Base-by-base conservation (phyloP, 2,113 vertebrate genomes). In the Accipiter cooperii region DNA sequence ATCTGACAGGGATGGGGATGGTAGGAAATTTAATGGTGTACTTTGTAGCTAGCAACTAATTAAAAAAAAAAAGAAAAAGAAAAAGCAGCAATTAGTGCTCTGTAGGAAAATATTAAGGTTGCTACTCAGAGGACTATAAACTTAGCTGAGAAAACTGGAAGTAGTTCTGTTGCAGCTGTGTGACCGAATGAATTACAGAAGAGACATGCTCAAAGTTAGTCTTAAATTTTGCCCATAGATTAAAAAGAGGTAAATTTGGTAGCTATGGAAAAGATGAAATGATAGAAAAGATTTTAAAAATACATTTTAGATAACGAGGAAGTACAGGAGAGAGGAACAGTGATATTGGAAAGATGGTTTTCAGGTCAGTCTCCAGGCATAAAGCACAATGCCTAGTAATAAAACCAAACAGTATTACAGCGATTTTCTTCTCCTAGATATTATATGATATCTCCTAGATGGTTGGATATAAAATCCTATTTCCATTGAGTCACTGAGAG, bases 331-430 rank as follows among this genome's bases (percentile, higher is more conserved):
- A 92, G 64, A 94, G 61, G 64, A 96, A 68, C 25, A 47, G 31
- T 58, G 77, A 82, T 94, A 94, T 44, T 85, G 73, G 81, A 89
- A 92, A 34, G 6, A 85, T 34, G 34, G 44, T 68, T 95, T 95
- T 93, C 70, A 95, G 87, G 58, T 93, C 84, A 95, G 77, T 82
- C 66, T 96, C 21, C 47, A 95, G 78, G 68, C 66, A 87, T 91
- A 92, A 96, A 97, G 81, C 80, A 96, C 92, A 93, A 89, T 95
- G 49, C 8, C 13, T 79, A 76, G 91, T 79, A 94, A 95, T 95
- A 97, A 97, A 97, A 91, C 49, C 57, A 95, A 95, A 84, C 73
- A 87, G 77, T 95, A 91, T 93, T 93, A 91, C 84, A 91, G 89
- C 0, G n/a, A 93, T 91, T 95, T 95, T 93, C 87, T 78, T 91